phyloP scores from a whole-genome alignment of 2,113 vertebrate genomes.

The Lepus timidus region DNA sequence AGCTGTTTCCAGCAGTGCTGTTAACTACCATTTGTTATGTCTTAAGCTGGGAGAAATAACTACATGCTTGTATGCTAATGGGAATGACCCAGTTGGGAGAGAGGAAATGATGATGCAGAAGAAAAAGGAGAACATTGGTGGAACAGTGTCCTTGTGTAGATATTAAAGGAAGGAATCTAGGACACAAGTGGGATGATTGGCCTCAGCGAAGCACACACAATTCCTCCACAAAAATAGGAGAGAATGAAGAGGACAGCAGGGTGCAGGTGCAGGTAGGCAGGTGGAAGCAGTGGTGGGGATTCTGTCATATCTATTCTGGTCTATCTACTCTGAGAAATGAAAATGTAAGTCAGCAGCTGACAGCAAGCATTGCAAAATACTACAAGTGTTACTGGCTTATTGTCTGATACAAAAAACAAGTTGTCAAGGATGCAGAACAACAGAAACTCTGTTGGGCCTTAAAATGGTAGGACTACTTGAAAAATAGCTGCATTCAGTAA shows the following conservation, averaged over 20 bases:
- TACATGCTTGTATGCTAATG: not conserved
- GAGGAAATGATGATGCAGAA: conserved; percentile 2
- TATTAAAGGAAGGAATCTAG: not conserved
- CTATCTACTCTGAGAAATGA: not conserved
- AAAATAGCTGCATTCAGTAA: not conserved
- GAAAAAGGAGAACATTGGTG: not conserved
- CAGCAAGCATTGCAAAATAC: conserved; percentile 6
- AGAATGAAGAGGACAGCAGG: not conserved
- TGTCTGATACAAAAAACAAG: not conserved
- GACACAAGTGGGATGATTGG: not conserved
- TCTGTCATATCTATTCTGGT: not conserved
- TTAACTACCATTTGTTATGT: not conserved
- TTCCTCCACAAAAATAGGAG: not conserved
- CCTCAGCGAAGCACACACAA: not conserved
- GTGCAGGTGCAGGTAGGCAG: not conserved
- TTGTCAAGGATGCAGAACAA: not conserved
- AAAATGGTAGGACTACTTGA: not conserved
- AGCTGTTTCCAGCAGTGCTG: not conserved
- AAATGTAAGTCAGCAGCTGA: not conserved
- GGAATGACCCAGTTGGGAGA: not conserved
- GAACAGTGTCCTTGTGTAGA: not conserved
- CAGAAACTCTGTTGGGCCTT: not conserved
- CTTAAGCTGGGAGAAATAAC: not conserved
- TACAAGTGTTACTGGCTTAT: not conserved
- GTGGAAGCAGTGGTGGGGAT: not conserved